phyloP scores from a whole-genome alignment of 2,797 vertebrate species.

The Pogoniulus pusillus region DNA sequence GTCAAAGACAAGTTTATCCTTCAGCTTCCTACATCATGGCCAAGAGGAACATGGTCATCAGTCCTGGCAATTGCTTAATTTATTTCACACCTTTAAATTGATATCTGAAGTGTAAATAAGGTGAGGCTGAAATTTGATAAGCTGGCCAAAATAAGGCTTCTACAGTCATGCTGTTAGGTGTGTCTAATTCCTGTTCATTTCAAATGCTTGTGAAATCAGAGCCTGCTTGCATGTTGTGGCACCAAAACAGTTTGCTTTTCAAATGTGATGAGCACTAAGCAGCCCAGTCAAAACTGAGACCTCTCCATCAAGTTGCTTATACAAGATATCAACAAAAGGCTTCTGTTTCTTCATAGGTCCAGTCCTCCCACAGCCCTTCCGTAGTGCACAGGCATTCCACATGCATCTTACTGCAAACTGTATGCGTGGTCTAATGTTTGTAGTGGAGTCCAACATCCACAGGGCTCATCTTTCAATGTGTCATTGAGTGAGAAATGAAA shows the following conservation, averaged over 20 bases:
- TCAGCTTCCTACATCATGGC: neutral
- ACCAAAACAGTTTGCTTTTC: neutral
- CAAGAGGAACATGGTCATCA: neutral
- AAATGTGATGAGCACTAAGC: neutral
- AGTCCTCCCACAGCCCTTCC: neutral
- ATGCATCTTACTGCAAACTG: neutral
- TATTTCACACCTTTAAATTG: neutral
- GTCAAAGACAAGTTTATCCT: neutral
- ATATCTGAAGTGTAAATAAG: neutral
- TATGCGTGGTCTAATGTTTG: neutral
- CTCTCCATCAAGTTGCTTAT: neutral
- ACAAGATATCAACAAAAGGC: neutral
- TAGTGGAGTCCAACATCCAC: neutral
- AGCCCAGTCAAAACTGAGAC: neutral
- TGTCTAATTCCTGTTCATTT: neutral
- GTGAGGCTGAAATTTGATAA: neutral
- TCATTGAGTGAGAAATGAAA: neutral
- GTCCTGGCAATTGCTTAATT: neutral
- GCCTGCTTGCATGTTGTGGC: neutral
- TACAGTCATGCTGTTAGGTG: neutral
- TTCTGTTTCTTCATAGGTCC: neutral
- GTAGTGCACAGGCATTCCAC: neutral
- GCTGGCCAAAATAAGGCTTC: neutral
- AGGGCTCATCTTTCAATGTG: neutral
- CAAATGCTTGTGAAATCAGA: neutral